Base-by-base conservation (phyloP, 64 coral and sea anemone genomes). In the Stichodactyla mertensii region DNA sequence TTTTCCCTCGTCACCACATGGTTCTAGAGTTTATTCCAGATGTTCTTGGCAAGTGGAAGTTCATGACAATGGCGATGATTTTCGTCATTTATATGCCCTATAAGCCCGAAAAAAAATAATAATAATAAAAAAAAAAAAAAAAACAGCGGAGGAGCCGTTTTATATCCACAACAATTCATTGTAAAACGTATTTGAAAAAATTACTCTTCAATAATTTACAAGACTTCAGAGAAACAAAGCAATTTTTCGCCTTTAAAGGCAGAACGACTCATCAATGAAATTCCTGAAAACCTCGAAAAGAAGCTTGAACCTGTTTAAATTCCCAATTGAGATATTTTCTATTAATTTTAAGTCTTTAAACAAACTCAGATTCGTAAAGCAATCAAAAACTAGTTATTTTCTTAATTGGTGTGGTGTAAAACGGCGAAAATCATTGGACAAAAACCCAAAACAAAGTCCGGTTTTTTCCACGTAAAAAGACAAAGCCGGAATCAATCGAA, bases 351-450 rank as follows among this genome's bases (percentile, higher is more conserved):
- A 11, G 56, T 58, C 14, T 58, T 58, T 58, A 58, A 11, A 11
- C 14, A 58, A 9, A 74, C 27, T 31, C 69, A 31, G 69, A 20
- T 10, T 26, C 2, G 8, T 4, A 80, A 16, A 80, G 15, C 11
- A 80, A 52, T 80, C 18, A 80, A 52, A 23, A 52, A 51, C 3
- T 80, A 15, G 77, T 80, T 80, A 53, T 53, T 53, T 20, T 81
- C 6, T 55, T 81, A 81, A 81, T 81, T 81, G 78, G 1, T 53
- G 78, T 55, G 51, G 78, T 53, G 52, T 20, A 81, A 59, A 81
- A 53, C 53, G 20, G 6, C 78, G 36, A 22, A 52, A 81, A 81
- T 54, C 16, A 81, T 55, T 55, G 78, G 78, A 19, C n/a, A 53
- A 81, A 81, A 81, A 55, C 52, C 26, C 36, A 53, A 52, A 81